Percentiles rank a stretch among this genome's conserved stretches.
These are phyloP conservation scores for Coreoperca whiteheadi DNA, from an alignment of 2,113 vertebrate species.

Conservation along the genomic window DNA sequence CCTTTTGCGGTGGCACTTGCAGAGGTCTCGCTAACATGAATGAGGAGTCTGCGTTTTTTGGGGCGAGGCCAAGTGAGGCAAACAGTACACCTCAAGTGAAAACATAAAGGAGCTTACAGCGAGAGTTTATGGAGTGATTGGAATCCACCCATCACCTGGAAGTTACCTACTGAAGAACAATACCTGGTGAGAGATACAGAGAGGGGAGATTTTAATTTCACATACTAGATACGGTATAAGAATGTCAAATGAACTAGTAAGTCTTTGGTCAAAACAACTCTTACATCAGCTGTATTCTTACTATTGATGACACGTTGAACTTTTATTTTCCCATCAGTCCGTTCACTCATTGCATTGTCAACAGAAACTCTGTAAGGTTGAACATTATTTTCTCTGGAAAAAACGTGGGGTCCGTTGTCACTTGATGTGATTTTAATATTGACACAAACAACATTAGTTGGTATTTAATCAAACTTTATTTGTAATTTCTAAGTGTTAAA, in stretches of 20 bases:
- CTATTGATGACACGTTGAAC: not conserved
- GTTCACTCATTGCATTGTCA: not conserved
- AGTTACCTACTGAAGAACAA: constrained; percentile 89
- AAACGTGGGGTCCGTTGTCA: not conserved
- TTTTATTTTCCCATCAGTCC: not conserved
- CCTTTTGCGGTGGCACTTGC: not conserved
- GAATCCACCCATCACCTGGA: constrained; percentile 97
- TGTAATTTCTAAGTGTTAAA: not conserved
- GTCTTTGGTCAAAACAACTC: not conserved
- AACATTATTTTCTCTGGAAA: constrained; percentile 5
- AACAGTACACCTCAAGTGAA: not conserved
- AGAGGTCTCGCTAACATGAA: not conserved
- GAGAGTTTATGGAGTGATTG: constrained; percentile 90
- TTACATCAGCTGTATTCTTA: not conserved
- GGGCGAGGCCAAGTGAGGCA: not conserved
- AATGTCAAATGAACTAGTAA: not conserved
- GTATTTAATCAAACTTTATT: not conserved
- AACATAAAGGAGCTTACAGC: constrained; percentile 84
- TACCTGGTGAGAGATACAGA: constrained; percentile 84
- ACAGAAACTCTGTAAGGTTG: not conserved
- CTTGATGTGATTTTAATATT: not conserved
- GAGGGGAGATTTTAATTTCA: not conserved
- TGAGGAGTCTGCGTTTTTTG: not conserved
- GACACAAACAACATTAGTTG: not conserved
- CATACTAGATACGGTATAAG: not conserved